Base-by-base conservation (phyloP, 92 coral and sea anemone species). In the Paragorgia papillata region DNA sequence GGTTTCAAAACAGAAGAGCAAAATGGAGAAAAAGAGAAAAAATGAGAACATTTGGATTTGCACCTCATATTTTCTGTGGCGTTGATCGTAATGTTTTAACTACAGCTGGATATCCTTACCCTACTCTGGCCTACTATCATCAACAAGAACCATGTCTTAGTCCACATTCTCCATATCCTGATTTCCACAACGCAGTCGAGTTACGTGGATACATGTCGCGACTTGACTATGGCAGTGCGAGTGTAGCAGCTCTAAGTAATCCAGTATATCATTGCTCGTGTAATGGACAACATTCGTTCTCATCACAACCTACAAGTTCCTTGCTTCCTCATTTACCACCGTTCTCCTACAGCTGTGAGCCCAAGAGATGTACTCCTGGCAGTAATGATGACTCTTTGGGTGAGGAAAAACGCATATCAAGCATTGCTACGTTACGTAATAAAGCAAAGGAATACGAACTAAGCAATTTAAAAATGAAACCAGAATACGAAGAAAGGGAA, bases 1-100 rank as follows among this genome's bases (percentile, higher is more conserved):
- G 99, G 99, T 95, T 95, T 75, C 99, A 95, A 73, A 95, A 95
- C 84, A 86, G 99, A 68, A 74, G 99, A 79, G 99, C 99, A 13
- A 95, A 95, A 79, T 95, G 99, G 99, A 87, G 99, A 51, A 95
- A 95, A 39, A 82, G 99, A 2, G 99, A 95, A 81, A 95, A 95
- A 87, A 88, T 95, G 80, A 91, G 97, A 55, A 90, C 97, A 54
- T 95, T 88, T 83, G 97, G 97, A 28, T 71, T 71, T 37, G 78
- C 78, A 29, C 78, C 78, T 19, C 78, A 71, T 34, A 32, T 71
- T 53, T 55, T 71, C 31, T 71, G 78, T 71, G 64, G 78, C 32
- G 32, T 71, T 30, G 78, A 71, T 49, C 64, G 63, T 28, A 49
- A 55, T 55, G 48, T 57, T 13, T 35, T 70, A 33, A 18, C 77